Percentiles rank a stretch among this genome's conserved stretches.
Evolutionary conservation across 2,797 vertebrate species (phyloP).

Genomic region (Chelon auratus): DNA sequence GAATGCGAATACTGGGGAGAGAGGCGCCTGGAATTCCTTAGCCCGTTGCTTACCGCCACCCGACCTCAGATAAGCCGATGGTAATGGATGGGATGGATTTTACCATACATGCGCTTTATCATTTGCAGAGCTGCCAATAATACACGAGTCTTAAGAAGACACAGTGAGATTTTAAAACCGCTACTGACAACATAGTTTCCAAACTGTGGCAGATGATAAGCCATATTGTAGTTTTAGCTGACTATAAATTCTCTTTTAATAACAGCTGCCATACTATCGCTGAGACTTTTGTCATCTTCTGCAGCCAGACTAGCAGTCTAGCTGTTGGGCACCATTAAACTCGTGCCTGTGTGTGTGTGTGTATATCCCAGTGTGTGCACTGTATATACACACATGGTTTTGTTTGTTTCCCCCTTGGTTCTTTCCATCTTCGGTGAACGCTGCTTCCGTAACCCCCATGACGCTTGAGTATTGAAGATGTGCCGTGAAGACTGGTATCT

Average conservation of each 20-base stretch:
- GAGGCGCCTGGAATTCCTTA: too few relatives aligned
- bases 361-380: neutral
- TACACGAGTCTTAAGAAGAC: neutral
- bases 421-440: constrained; percentile 27
- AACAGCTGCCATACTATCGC: constrained; percentile 24
- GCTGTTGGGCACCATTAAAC: constrained; percentile 37
- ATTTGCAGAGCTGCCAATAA: neutral
- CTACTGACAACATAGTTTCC: constrained; percentile 1
- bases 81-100: neutral
- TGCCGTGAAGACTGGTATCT: constrained; percentile 13
- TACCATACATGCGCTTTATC: neutral
- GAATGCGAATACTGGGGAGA: too few relatives aligned
- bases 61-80: too few relatives aligned
- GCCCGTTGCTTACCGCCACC: too few relatives aligned
- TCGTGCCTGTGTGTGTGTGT: neutral
- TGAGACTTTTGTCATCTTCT: constrained; percentile 38
- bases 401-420: constrained; percentile 23
- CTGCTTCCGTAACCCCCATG: constrained; percentile 17
- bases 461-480: constrained; percentile 16
- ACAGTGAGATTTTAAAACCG: neutral
- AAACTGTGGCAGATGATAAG: constrained; percentile 18
- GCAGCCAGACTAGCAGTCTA: constrained; percentile 34
- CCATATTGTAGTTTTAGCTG: neutral
- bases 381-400: constrained; percentile 6
- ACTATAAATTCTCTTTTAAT: constrained; percentile 16